These are phyloP conservation scores for Dromius quadrimaculatus DNA, from an alignment of 2,888 invertebrate species.

Conservation along the genomic window DNA sequence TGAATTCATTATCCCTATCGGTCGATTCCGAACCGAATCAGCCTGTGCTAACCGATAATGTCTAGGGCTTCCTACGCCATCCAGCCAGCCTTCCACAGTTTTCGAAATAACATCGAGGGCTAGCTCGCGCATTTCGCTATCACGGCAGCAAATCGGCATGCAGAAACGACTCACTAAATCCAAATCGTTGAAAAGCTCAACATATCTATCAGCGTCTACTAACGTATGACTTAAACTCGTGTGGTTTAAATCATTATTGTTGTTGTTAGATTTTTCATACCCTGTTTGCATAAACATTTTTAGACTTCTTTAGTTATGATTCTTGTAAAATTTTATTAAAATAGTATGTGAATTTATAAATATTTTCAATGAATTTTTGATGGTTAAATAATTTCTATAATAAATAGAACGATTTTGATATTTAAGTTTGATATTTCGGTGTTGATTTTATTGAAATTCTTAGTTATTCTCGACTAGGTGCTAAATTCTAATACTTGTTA, in stretches of 20 bases:
- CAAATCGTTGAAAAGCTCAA: conserved; percentile 63
- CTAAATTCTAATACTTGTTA: conserved; percentile 61
- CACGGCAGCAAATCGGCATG: conserved; percentile 69
- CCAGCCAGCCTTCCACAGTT: conserved; percentile 70
- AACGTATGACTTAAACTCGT: conserved; percentile 53
- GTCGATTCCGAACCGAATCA: conserved; percentile 61
- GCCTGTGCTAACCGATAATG: conserved; percentile 63
- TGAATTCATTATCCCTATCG: conserved; percentile 60
- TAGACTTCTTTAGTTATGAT: conserved; percentile 11
- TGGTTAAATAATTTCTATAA: conserved; percentile 30
- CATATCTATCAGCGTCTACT: conserved; percentile 57
- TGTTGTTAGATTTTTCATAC: conserved; percentile 63
- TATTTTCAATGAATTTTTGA: conserved; percentile 24
- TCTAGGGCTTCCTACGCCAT: conserved; percentile 69
- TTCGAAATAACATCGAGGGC: conserved; percentile 69
- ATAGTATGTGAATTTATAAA: conserved; percentile 42
- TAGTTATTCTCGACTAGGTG: conserved; percentile 55
- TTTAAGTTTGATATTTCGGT: conserved; percentile 38
- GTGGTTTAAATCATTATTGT: conserved; percentile 59
- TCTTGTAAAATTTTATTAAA: conserved; percentile 45
- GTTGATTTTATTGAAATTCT: conserved; percentile 28
- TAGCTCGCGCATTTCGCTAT: conserved; percentile 68
- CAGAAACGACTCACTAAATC: conserved; percentile 69
- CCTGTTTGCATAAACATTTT: conserved; percentile 64
- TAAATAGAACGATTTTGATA: conserved; percentile 41